phyloP scores from a whole-genome alignment of 2,888 invertebrate species.

The Drosophila mayaguana region DNA sequence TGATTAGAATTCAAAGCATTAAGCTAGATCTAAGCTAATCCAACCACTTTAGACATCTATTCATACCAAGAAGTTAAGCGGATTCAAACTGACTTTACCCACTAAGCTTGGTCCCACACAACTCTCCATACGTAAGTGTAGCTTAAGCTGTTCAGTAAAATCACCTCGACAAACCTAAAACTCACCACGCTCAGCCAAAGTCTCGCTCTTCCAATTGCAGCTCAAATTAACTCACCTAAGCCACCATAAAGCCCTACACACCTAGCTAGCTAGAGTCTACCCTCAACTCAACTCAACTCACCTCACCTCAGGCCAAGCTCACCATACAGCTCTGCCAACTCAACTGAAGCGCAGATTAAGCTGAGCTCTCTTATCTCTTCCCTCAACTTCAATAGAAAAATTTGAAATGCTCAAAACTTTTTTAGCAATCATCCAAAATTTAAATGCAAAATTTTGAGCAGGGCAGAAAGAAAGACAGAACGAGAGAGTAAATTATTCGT shows the following conservation, averaged over 20 bases:
- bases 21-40: not conserved
- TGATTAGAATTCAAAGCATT: not conserved
- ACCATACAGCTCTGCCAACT: not conserved
- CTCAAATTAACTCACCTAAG: not conserved
- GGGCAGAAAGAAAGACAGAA: no score
- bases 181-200: not conserved
- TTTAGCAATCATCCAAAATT: constrained; percentile 1
- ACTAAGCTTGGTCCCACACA: not conserved
- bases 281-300: no score
- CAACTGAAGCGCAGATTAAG: not conserved
- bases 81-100: not conserved
- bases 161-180: not conserved
- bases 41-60: not conserved
- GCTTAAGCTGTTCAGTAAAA: not conserved
- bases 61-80: not conserved
- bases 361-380: not conserved
- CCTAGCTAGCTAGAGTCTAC: no score
- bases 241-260: not conserved
- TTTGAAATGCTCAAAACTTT: not conserved
- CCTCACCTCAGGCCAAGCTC: not conserved
- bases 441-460: constrained; percentile 1
- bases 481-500: not conserved
- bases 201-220: not conserved
- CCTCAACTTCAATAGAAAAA: not conserved
- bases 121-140: no score